Base-by-base conservation (phyloP, 2,113 vertebrate species). In the Opisthocomus hoazin region DNA sequence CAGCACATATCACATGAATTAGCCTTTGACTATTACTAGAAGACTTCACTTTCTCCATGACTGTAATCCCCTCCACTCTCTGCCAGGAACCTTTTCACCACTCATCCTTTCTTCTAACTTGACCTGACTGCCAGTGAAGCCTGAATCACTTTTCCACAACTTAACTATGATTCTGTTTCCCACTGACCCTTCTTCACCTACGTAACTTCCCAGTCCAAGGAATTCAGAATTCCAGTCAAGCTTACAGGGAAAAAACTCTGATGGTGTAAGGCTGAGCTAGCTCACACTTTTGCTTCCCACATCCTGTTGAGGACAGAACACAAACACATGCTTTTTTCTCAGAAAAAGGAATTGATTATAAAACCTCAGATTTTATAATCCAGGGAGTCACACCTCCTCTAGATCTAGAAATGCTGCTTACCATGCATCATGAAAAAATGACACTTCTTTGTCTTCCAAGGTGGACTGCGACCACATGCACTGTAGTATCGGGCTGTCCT, bases 341-440 rank as follows among this genome's bases (percentile, higher is more conserved):
- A 74, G 48, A 60, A 79, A 53, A 80, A 57, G 4, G 10, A 17
- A 8, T 5, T 30, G 8, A 13, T 39, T 69, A 12, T 53, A 73
- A 76, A 77, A 80, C 23, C 18, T 43, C n/a, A 65, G 7, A 29
- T 36, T 68, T 68, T 48, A 39, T 41, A 46, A 57, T 26, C 11
- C 24, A 51, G 43, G n/a, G 34, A 32, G 15, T 56, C 63, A 22
- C 19, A 45, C 29, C 18, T 4, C 0, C 26, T 89, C 26, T 60
- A 84, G 27, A 17, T 78, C n/a, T 58, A 53, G 65, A 87, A 78
- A 81, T 74, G 29, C 6, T 4, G 8, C 76, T 87, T 89, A 45
- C 36, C 14, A 5, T 1, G 2, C 1, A 1, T 73, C 16, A n/a
- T 41, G 24, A 81, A 46, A 83, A 79, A 60, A 56, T 4, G 0